These are phyloP conservation scores for Spinibarbus caldwelli DNA, from an alignment of 2,797 vertebrate species.

Conservation along the genomic window DNA sequence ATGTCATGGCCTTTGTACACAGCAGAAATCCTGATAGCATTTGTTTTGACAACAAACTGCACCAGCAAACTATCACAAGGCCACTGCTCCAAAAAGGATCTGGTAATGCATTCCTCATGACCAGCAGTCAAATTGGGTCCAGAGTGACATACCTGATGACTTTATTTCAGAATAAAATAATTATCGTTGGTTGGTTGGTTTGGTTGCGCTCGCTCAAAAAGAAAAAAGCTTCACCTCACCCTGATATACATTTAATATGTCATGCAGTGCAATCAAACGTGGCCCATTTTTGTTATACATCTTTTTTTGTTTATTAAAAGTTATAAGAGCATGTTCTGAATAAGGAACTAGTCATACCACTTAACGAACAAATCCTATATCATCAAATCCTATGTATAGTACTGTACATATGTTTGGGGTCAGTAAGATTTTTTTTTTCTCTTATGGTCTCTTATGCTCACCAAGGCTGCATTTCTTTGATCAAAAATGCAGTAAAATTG, in stretches of 20 bases:
- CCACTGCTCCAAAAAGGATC: neutral
- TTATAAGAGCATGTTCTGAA: neutral
- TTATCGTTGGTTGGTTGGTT: neutral
- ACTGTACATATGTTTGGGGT: neutral
- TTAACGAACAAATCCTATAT: neutral
- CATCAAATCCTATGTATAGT: neutral
- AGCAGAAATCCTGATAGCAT: constrained; percentile 6
- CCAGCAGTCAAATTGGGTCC: neutral
- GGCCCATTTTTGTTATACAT: neutral
- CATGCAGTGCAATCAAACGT: neutral
- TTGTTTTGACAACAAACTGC: neutral
- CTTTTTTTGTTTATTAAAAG: neutral
- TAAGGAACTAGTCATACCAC: neutral
- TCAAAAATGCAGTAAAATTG: too few species aligned
- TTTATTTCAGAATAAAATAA: neutral
- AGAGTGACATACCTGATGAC: neutral
- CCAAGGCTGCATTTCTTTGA: neutral
- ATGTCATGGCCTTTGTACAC: neutral
- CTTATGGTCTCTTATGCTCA: neutral
- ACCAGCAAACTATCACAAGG: constrained; percentile 1
- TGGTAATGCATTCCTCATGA: neutral
- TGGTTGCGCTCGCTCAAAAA: neutral
- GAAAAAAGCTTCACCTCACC: neutral
- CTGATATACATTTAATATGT: neutral
- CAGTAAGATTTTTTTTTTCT: neutral